Percentiles rank a stretch among this genome's conserved stretches.
Conservation (phyloP, 1,140 invertebrate species). For the Hormaphis cornu region DNA sequence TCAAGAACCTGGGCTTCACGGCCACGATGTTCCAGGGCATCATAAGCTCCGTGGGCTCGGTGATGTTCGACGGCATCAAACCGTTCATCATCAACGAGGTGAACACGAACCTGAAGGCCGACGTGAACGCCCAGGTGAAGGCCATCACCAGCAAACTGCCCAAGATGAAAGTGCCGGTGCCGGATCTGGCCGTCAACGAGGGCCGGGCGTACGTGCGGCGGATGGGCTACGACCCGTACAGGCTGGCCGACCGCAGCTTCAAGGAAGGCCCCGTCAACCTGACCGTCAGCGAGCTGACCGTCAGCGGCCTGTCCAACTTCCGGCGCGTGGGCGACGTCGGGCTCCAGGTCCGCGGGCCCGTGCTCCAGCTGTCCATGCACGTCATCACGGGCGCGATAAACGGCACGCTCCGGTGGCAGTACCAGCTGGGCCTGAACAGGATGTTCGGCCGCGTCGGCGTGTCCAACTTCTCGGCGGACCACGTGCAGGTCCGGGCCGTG, state of each 20-base stretch:
- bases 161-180: slow-evolving; percentile 66
- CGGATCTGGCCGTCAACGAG: slow-evolving; percentile 68
- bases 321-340: slow-evolving; percentile 69
- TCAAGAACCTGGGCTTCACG: slow-evolving; percentile 67
- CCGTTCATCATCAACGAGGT: slow-evolving; percentile 64
- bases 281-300: slow-evolving; percentile 26
- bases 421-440: slow-evolving; percentile 45
- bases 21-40: slow-evolving; percentile 58
- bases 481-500: slow-evolving; percentile 48
- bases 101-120: slow-evolving; percentile 35
- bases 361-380: slow-evolving; percentile 54
- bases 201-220: slow-evolving; percentile 57
- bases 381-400: slow-evolving; percentile 65
- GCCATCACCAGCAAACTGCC: slow-evolving; percentile 46
- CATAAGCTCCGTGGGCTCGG: slow-evolving; percentile 63
- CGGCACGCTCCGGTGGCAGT: slow-evolving; percentile 60
- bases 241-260: slow-evolving; percentile 23
- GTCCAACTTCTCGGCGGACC: slow-evolving; percentile 61
- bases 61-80: slow-evolving; percentile 75
- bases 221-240: slow-evolving; percentile 61
- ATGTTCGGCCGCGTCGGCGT: slow-evolving; percentile 47
- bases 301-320: slow-evolving; percentile 59
- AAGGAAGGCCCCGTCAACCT: slow-evolving; percentile 33
- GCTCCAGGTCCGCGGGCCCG: slow-evolving; percentile 57
- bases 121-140: slow-evolving; percentile 35